These are phyloP conservation scores for Muschampia plurimacula DNA, from an alignment of 2,888 invertebrate genomes.

Conservation along the genomic window DNA sequence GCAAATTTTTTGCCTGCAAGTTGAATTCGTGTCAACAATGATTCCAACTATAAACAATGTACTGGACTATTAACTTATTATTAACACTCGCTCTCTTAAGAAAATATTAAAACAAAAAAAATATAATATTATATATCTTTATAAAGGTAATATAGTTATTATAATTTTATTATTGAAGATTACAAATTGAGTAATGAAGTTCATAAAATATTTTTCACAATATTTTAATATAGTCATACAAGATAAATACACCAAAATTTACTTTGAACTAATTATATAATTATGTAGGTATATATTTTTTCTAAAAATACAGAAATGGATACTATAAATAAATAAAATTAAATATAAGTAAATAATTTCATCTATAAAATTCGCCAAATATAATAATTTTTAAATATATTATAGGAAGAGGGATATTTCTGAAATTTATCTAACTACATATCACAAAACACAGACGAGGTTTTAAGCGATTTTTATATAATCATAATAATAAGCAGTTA, in stretches of 20 bases:
- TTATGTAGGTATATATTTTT: slow-evolving; percentile 21
- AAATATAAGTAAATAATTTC: slow-evolving; percentile 21
- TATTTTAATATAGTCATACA: slow-evolving; percentile 18
- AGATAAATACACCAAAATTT: slow-evolving; percentile 28
- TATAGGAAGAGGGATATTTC: slow-evolving; percentile 16
- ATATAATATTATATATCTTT: background rate
- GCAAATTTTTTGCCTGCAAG: background rate
- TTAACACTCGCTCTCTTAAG: background rate
- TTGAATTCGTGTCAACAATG: background rate
- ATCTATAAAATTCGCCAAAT: slow-evolving; percentile 25
- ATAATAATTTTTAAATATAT: background rate
- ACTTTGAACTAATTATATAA: slow-evolving; percentile 12
- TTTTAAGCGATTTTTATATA: slow-evolving; percentile 42
- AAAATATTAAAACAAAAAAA: slow-evolving; percentile 2
- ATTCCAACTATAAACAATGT: background rate
- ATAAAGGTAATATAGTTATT: background rate
- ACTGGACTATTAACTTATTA: background rate
- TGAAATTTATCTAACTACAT: slow-evolving; percentile 42
- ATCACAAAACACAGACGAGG: slow-evolving; percentile 70
- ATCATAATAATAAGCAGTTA: slow-evolving; percentile 51
- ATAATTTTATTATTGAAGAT: background rate
- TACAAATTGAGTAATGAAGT: slow-evolving; percentile 22
- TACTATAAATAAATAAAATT: slow-evolving; percentile 1
- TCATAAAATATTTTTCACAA: slow-evolving; percentile 31
- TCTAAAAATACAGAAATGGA: slow-evolving; percentile 36